Evolutionary conservation across 2,888 invertebrate species (phyloP), one percentile per base, ranked within the genome.

Genomic region (Erynnis tages): DNA sequence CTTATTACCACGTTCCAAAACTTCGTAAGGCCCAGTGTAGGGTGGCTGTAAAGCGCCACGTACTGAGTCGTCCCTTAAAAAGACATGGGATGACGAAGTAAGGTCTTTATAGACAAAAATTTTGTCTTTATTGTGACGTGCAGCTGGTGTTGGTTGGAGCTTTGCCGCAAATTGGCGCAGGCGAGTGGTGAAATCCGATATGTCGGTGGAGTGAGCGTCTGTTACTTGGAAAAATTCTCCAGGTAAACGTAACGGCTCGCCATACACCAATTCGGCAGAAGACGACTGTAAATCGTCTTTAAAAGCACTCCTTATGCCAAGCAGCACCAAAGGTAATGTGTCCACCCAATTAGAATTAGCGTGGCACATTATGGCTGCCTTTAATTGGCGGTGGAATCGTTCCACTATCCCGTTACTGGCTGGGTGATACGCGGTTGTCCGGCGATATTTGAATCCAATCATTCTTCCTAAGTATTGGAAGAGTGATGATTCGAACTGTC

Each of bases 401-500:
- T n/a, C 21, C 3, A 21, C 21, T 5, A 21, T 21, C 4, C 21
- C 21, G 21, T 21, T 21, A 5, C 4, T 5, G 5, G 21, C 21
- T 21, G 21, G 21, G 21, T 21, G 21, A 5, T 21, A 21, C 21
- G 21, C 21, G 3, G 69, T 66, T 0, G 69, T 69, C 0, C 49
- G 32, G 0, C 53, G 43, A 14, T 58, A 65, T 3, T 59, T 37
- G 32, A 58, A 57, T 0, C 67, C 65, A 1, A 43, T 19, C 5
- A 14, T 4, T n/a, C 17, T 30, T 1, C 1, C 56, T n/a, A 67
- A 13, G 1, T 35, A 8, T 6, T 58, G 44, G 35, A 67, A 67
- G 3, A 60, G 48, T 1, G 54, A 41, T 0, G 57, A 63, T 50
- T 62, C 62, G 16, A 66, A 76, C 46, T 82, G 81, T 2, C 57